A percentile compares a stretch with the other conserved stretches of the same genome.
phyloP scores from a whole-genome alignment of 2,797 vertebrate genomes.

The Lagodon rhomboides region DNA sequence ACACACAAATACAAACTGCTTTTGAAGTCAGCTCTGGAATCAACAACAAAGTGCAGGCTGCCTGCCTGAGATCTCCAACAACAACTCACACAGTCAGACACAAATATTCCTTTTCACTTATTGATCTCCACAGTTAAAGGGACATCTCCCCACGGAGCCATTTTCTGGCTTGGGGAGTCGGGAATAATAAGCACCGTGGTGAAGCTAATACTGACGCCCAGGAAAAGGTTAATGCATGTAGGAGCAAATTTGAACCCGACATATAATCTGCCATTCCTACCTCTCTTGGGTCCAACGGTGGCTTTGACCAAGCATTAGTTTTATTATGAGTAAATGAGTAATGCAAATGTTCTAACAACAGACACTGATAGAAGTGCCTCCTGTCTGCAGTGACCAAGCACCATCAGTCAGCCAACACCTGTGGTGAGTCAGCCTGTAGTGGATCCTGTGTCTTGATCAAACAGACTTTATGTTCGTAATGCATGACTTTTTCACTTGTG shows the following conservation, averaged over 20 bases:
- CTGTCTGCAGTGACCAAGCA: neutral
- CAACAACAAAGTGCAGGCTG: neutral
- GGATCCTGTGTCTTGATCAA: neutral
- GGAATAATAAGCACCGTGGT: slow-evolving; percentile 15
- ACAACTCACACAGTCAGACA: neutral
- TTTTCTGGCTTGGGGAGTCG: slow-evolving; percentile 12
- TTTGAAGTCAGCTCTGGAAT: neutral
- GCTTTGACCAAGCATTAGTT: neutral
- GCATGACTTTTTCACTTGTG: too few relatives aligned
- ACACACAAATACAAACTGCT: neutral
- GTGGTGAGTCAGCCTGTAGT: neutral
- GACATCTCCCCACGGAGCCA: neutral
- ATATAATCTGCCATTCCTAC: neutral
- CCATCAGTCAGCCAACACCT: too few relatives aligned
- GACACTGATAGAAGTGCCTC: neutral
- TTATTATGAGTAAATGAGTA: too few relatives aligned
- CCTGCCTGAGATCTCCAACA: neutral
- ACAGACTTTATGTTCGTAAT: too few relatives aligned
- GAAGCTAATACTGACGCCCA: neutral
- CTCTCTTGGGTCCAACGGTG: too few relatives aligned
- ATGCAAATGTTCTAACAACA: too few relatives aligned
- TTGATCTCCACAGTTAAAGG: slow-evolving; percentile 32
- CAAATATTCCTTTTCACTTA: slow-evolving; percentile 25
- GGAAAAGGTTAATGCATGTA: neutral
- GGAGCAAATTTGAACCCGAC: neutral